Percentiles rank a stretch among this genome's conserved stretches.
Evolutionary conservation across 1,140 invertebrate genomes (phyloP).

Genomic region (Ceratina calcarata): DNA sequence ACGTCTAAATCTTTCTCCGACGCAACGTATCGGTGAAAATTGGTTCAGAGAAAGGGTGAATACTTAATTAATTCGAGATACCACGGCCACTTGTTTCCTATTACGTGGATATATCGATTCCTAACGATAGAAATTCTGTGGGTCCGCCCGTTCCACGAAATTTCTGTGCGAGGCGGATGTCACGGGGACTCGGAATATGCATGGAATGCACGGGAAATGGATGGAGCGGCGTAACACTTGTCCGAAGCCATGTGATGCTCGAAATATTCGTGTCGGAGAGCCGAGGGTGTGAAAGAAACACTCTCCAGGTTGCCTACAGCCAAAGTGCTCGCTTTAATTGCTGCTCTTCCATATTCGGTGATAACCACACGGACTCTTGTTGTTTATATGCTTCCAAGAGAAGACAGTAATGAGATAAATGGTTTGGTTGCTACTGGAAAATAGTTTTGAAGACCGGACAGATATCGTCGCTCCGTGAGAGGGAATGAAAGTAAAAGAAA

Average conservation of each 20-base stretch:
- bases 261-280: conserved; percentile 24
- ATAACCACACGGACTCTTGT: not conserved
- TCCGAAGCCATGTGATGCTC: conserved; percentile 36
- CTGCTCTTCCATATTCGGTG: not conserved
- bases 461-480: not conserved
- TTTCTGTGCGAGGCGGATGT: conserved; percentile 27
- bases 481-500: not conserved
- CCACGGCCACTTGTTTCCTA: not conserved
- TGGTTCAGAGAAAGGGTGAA: conserved; percentile 2
- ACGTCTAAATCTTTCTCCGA: conserved; percentile 27
- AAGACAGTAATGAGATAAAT: conserved; percentile 10
- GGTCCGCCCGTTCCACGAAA: conserved; percentile 7
- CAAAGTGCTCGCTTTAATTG: conserved; percentile 29
- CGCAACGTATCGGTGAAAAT: conserved; percentile 5
- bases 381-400: not conserved
- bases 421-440: not conserved
- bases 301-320: conserved; percentile 6
- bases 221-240: conserved; percentile 48
- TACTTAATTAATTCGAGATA: conserved; percentile 32
- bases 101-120: not conserved
- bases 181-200: conserved; percentile 31
- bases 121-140: not conserved
- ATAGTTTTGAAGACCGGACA: not conserved
- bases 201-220: conserved; percentile 41
- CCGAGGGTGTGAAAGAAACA: conserved; percentile 43